Evolutionary conservation across 2,113 vertebrate genomes (phyloP), one percentile per base, ranked within the genome.

Genomic region (Elanus axillaris): DNA sequence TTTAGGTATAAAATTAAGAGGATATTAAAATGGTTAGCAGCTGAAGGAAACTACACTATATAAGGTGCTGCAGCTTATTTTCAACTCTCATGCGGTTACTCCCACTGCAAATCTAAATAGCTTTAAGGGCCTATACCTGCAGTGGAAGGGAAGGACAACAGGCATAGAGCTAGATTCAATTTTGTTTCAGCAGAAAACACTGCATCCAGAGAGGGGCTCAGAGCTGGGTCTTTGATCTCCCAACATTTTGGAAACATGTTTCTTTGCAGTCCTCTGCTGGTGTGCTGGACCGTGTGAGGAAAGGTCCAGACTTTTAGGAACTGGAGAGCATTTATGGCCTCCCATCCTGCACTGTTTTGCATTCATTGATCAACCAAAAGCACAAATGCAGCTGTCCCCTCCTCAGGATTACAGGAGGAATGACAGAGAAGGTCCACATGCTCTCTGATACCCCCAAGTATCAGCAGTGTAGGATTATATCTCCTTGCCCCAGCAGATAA

Each of bases 201-300:
- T 66, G 27, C 18, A 80, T 31, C 16, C 34, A 29, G 32, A 42
- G 13, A 42, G 20, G 7, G 32, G 7, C 7, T 86, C 27, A 40
- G 45, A 84, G 19, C 7, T 45, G 15, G 6, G 14, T 58, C 63
- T 62, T 86, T 66, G 55, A 42, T 22, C 31, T 48, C 32, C 31
- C 25, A 53, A 9, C 3, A n/a, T 19, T 4, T 7, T 6, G 62
- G 17, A 53, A 1, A 23, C 1, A 7, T n/a, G 17, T 2, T 91
- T 88, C 31, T 68, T 77, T 38, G 50, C 29, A 66, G 40, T 31
- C 52, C 31, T 40, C 23, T 87, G 12, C 60, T 67, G 16, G 14
- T 0, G 0, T 22, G 10, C 11, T 45, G 50, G 23, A 29, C 10
- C n/a, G 7, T 22, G 9, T 26, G 58, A 56, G 25, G 58, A 85